Percentiles rank a stretch among this genome's conserved stretches.
These are phyloP conservation scores for Liodrosophila aerea DNA, from an alignment of 2,888 invertebrate species.

Conservation along the genomic window DNA sequence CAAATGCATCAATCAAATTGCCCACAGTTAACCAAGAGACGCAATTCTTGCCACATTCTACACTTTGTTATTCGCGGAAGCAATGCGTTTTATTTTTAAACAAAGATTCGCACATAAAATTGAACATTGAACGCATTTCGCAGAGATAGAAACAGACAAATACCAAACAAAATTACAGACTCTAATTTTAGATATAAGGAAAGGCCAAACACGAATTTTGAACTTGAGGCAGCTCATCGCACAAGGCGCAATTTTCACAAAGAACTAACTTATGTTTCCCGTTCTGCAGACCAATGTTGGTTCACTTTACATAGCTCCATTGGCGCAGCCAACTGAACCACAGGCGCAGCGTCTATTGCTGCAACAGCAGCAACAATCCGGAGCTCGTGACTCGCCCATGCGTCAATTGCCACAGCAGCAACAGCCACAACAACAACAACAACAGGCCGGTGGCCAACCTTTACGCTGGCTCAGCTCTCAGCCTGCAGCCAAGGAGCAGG, in stretches of 20 bases:
- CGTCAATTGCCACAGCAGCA: slow-evolving; percentile 83
- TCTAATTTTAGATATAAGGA: slow-evolving; percentile 52
- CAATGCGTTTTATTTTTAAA: slow-evolving; percentile 55
- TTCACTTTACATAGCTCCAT: slow-evolving; percentile 84
- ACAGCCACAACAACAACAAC: slow-evolving; percentile 59
- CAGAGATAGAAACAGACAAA: slow-evolving; percentile 33
- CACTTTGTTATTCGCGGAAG: slow-evolving; percentile 48
- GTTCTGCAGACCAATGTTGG: slow-evolving; percentile 83
- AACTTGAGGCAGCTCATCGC: slow-evolving; percentile 57
- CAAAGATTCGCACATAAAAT: slow-evolving; percentile 23
- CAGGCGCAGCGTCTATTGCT: slow-evolving; percentile 79
- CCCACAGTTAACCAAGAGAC: slow-evolving; percentile 1
- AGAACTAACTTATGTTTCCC: too few relatives aligned
- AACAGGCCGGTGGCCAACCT: slow-evolving; percentile 70
- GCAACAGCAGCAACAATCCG: slow-evolving; percentile 76
- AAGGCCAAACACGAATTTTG: slow-evolving; percentile 76
- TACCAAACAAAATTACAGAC: slow-evolving; percentile 9
- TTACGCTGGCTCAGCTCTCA: slow-evolving; percentile 79
- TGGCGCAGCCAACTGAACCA: slow-evolving; percentile 81
- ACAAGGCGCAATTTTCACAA: too few relatives aligned
- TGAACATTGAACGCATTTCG: slow-evolving; percentile 63
- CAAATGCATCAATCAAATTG: slow-evolving; percentile 3
- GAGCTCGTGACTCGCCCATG: slow-evolving; percentile 82
- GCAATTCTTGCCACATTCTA: slow-evolving; percentile 5
- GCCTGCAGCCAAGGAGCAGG: slow-evolving; percentile 74